Conservation (phyloP, 1,140 invertebrate genomes). For the Sycophaga agraensis region DNA sequence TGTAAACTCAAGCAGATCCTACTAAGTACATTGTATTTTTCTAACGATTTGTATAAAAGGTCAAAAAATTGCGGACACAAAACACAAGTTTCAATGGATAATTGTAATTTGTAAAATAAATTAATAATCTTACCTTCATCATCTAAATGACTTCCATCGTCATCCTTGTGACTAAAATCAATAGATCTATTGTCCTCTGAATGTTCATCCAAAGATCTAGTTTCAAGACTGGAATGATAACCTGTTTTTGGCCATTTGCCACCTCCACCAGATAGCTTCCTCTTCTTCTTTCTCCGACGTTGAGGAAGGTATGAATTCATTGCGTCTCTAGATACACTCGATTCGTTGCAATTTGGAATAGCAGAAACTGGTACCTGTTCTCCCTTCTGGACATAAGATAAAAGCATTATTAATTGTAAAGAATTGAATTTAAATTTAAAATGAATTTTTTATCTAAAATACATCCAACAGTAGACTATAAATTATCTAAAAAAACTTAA, state of each 20-base stretch:
- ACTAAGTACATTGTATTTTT: slow-evolving; percentile 17
- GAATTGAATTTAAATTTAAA: background rate
- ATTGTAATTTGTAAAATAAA: slow-evolving; percentile 11
- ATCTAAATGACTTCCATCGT: slow-evolving; percentile 34
- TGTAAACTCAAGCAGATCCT: slow-evolving; percentile 26
- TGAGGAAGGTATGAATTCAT: slow-evolving; percentile 42
- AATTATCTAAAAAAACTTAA: too few species aligned
- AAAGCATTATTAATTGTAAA: slow-evolving; percentile 4
- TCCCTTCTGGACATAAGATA: slow-evolving; percentile 42
- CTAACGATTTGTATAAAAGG: slow-evolving; percentile 8
- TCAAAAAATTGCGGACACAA: slow-evolving; percentile 43
- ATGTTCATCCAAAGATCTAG: slow-evolving; percentile 34
- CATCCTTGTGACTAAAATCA: slow-evolving; percentile 46
- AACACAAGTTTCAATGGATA: slow-evolving; percentile 43
- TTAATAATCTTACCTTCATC: slow-evolving; percentile 43
- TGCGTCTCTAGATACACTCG: slow-evolving; percentile 38
- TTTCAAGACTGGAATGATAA: slow-evolving; percentile 36
- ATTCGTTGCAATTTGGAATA: slow-evolving; percentile 43
- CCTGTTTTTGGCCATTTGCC: slow-evolving; percentile 46
- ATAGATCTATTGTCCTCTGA: slow-evolving; percentile 40
- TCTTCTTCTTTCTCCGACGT: slow-evolving; percentile 49
- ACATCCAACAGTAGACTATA: background rate
- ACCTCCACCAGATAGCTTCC: slow-evolving; percentile 41
- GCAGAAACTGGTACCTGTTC: slow-evolving; percentile 50
- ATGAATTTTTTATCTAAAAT: slow-evolving; percentile 13